phyloP scores from a whole-genome alignment of 2,888 invertebrate species.

The Drosophila algonquin region DNA sequence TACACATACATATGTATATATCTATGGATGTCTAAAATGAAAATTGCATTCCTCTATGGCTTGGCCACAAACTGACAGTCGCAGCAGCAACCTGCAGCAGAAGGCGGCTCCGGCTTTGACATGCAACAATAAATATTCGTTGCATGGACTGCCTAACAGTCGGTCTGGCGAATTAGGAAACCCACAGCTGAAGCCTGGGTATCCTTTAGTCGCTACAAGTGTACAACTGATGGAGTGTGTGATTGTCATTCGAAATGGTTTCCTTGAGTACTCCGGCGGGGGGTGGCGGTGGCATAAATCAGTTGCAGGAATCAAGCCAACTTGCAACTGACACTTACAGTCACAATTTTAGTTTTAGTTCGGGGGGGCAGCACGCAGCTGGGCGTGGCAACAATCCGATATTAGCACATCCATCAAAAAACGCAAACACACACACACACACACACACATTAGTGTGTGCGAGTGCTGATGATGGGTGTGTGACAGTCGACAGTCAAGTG shows the following conservation, averaged over 20 bases:
- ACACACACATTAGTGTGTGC: neutral
- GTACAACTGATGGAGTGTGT: neutral
- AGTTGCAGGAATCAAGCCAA: constrained; percentile 27
- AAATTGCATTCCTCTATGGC: constrained; percentile 46
- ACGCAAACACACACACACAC: too few relatives aligned
- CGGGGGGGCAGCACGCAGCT: constrained; percentile 34
- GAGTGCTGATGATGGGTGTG: constrained; percentile 24
- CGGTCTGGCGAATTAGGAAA: neutral
- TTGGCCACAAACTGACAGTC: constrained; percentile 48
- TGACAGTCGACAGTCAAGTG: constrained; percentile 36
- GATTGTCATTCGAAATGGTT: neutral
- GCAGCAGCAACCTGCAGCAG: constrained; percentile 1
- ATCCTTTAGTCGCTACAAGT: neutral
- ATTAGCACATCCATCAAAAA: constrained; percentile 52
- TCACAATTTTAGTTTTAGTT: neutral
- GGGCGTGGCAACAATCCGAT: constrained; percentile 40
- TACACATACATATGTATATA: neutral
- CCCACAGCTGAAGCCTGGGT: neutral
- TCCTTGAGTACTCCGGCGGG: constrained; percentile 12
- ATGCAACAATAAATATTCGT: constrained; percentile 56
- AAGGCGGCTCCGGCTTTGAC: constrained; percentile 39
- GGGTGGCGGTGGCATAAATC: constrained; percentile 15
- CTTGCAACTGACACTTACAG: constrained; percentile 42
- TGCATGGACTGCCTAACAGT: too few relatives aligned
- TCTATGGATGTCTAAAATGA: constrained; percentile 23